phyloP scores from a whole-genome alignment of 2,888 invertebrate species.

The Mythimna pallens region DNA sequence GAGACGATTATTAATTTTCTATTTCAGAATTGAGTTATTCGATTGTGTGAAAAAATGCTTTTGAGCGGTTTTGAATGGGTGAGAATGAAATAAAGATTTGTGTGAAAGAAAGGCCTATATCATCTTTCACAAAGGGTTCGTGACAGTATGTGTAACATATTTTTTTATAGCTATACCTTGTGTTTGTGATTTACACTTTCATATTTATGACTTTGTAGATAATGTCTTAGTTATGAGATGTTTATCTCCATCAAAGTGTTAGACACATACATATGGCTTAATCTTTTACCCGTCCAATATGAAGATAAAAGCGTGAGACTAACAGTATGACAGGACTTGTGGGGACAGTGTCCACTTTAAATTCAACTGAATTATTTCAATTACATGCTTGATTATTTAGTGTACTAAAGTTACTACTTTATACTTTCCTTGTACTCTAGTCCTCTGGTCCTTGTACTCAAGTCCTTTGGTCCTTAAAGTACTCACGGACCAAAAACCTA shows the following conservation, averaged over 20 bases:
- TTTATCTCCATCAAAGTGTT: slow-evolving; percentile 32
- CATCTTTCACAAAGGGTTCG: slow-evolving; percentile 49
- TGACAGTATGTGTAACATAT: slow-evolving; percentile 37
- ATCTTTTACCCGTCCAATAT: slow-evolving; percentile 26
- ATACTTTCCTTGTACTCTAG: no score
- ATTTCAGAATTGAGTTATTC: slow-evolving; percentile 68
- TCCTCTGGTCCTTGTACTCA: no score
- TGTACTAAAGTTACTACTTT: no score
- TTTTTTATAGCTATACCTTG: slow-evolving; percentile 34
- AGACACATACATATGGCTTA: slow-evolving; percentile 20
- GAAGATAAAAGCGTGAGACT: slow-evolving; percentile 5
- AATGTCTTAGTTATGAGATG: slow-evolving; percentile 19
- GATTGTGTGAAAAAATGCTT: slow-evolving; percentile 62
- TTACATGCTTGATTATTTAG: no score
- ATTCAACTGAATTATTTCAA: background rate
- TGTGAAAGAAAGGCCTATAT: slow-evolving; percentile 51
- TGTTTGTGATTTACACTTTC: slow-evolving; percentile 44
- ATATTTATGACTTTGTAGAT: slow-evolving; percentile 36
- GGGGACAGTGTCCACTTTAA: background rate
- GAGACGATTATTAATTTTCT: slow-evolving; percentile 69
- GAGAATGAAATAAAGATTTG: slow-evolving; percentile 37
- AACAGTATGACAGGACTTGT: no score
- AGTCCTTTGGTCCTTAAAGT: no score
- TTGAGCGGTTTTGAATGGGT: slow-evolving; percentile 48
- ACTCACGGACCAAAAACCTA: no score